A percentile compares a stretch with the other conserved stretches of the same genome.
Evolutionary conservation across 2,797 vertebrate species (phyloP).

Genomic region (Catharus ustulatus): DNA sequence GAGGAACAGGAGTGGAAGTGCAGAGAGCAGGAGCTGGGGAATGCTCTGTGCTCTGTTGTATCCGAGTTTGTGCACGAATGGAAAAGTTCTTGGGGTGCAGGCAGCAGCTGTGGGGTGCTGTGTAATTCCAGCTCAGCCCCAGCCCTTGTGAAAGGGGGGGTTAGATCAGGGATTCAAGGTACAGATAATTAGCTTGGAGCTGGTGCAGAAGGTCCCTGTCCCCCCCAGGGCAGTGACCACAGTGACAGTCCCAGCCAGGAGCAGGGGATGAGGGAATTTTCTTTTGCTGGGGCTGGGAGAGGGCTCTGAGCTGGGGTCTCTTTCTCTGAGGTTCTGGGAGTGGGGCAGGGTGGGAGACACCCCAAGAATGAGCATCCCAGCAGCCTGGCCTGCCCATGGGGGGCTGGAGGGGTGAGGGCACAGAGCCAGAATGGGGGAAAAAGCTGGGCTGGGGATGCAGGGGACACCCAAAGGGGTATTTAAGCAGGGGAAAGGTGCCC

Average conservation of each 20-base stretch:
- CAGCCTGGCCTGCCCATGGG: no score
- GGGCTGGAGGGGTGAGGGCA: no score
- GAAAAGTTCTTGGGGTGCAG: neutral
- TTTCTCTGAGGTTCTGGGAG: no score
- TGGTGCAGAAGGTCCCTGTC: neutral
- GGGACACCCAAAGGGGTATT: no score
- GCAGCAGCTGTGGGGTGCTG: neutral
- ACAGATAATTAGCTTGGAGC: fast-evolving
- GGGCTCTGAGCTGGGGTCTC: neutral
- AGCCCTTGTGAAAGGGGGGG: neutral
- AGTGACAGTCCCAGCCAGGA: neutral
- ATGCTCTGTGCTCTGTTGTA: neutral
- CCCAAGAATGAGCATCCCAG: no score
- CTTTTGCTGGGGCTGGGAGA: neutral
- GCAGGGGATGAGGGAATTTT: neutral
- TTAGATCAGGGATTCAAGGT: neutral
- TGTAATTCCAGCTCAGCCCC: neutral
- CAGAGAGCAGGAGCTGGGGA: neutral
- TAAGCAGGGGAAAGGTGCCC: no score
- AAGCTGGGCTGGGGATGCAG: no score
- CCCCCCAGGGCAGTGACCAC: no score
- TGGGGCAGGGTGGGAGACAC: no score
- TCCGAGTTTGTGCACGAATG: fast-evolving
- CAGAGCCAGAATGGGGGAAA: no score
- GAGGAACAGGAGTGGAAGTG: fast-evolving